Evolutionary conservation across 2,113 vertebrate genomes (phyloP).

Genomic region (Cyanoderma ruficeps): DNA sequence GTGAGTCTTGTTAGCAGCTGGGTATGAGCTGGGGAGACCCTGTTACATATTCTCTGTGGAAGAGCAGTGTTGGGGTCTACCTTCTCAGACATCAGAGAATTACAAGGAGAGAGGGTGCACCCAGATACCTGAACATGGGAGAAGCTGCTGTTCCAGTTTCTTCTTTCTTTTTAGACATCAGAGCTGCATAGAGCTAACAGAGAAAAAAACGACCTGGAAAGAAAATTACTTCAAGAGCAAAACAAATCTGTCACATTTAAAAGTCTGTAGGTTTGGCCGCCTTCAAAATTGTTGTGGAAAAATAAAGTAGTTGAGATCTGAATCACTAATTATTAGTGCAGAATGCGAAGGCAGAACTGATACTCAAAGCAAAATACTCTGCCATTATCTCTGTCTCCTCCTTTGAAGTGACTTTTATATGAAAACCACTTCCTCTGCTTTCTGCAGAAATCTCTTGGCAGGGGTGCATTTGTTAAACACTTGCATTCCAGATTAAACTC

Average conservation of each 20-base stretch:
- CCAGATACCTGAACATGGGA: background rate
- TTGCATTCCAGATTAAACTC: background rate
- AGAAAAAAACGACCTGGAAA: background rate
- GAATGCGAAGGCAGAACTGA: background rate
- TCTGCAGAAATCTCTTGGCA: background rate
- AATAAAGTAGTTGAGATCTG: background rate
- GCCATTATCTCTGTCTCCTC: background rate
- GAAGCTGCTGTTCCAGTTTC: background rate
- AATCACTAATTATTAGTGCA: background rate
- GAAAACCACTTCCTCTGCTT: background rate
- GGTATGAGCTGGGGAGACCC: background rate
- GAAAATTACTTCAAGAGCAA: background rate
- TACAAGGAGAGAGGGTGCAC: background rate
- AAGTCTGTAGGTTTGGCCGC: background rate
- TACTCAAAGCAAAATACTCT: background rate
- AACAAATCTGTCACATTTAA: background rate
- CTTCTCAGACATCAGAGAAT: background rate
- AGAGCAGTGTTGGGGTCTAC: background rate
- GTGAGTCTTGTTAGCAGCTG: background rate
- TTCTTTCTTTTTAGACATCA: background rate
- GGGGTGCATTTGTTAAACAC: background rate
- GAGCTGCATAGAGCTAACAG: background rate
- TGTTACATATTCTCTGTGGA: background rate
- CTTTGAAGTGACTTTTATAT: background rate
- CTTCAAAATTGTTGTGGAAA: background rate